Evolutionary conservation across 2,113 vertebrate species (phyloP).

Genomic region (Corythaeola cristata): DNA sequence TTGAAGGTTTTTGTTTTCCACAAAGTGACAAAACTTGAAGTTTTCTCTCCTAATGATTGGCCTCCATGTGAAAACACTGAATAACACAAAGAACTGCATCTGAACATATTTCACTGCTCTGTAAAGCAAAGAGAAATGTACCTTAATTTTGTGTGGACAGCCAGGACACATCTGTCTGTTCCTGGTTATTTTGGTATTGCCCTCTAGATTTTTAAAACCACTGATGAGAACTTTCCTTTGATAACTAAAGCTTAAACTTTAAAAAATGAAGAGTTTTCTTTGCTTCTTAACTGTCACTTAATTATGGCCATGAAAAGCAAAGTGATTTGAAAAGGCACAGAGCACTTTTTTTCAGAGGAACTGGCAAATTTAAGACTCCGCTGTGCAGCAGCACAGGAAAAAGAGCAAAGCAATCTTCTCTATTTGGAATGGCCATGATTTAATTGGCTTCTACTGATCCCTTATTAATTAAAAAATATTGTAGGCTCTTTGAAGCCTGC

Average conservation of each 20-base stretch:
- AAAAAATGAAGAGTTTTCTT: neutral
- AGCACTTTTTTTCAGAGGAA: neutral
- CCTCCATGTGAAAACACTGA: neutral
- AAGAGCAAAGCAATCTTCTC: constrained; percentile 2
- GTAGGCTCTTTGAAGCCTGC: constrained; percentile 22
- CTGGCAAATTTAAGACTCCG: neutral
- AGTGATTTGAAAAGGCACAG: neutral
- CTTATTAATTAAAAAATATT: constrained; percentile 52
- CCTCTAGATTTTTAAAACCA: neutral
- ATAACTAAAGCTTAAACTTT: neutral
- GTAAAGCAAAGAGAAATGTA: neutral
- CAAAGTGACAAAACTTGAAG: neutral
- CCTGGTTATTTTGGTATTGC: neutral
- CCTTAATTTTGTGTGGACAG: neutral
- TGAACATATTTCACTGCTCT: neutral
- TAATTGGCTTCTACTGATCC: constrained; percentile 51
- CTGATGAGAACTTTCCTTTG: neutral
- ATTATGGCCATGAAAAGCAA: neutral
- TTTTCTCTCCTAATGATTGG: neutral
- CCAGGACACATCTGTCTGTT: neutral
- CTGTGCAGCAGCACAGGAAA: neutral
- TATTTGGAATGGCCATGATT: neutral
- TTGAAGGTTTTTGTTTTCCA: neutral
- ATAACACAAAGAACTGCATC: neutral
- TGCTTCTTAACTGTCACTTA: neutral